These are phyloP conservation scores for Coreius guichenoti DNA, from an alignment of 2,797 vertebrate genomes.

Conservation along the genomic window DNA sequence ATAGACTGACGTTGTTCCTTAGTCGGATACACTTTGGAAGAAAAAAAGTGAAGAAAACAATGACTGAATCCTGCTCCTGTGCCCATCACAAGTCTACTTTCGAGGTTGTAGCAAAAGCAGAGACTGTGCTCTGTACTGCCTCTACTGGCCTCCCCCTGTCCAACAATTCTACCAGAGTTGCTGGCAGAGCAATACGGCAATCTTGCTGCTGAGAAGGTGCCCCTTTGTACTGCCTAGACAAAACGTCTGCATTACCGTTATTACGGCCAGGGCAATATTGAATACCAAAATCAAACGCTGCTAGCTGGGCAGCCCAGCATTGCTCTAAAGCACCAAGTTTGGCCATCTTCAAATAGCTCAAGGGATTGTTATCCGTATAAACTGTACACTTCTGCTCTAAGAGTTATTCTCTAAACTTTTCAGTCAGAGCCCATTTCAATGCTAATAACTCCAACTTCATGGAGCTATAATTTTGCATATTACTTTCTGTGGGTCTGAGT, in stretches of 20 bases:
- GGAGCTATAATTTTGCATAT: conserved; percentile 13
- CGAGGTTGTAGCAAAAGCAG: background rate
- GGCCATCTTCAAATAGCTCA: too few relatives aligned
- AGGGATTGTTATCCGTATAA: too few relatives aligned
- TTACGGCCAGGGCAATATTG: background rate
- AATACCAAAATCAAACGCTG: background rate
- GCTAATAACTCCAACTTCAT: background rate
- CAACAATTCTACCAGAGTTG: background rate
- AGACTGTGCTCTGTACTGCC: background rate
- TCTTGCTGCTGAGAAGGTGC: background rate
- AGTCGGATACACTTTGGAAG: background rate
- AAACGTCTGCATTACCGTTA: background rate
- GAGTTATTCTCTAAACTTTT: background rate
- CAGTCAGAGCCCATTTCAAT: too few relatives aligned
- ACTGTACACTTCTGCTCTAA: background rate
- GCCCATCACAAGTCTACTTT: too few relatives aligned
- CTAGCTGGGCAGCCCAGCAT: background rate
- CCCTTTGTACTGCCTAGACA: background rate
- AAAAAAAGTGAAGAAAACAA: background rate
- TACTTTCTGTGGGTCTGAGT: too few relatives aligned
- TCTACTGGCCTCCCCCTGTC: too few relatives aligned
- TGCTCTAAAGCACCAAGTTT: too few relatives aligned
- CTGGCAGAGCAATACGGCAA: background rate
- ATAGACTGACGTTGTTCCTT: background rate
- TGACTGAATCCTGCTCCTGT: background rate